These are phyloP conservation scores for Galerucella calmariensis DNA, from an alignment of 2,888 invertebrate species.

Conservation along the genomic window DNA sequence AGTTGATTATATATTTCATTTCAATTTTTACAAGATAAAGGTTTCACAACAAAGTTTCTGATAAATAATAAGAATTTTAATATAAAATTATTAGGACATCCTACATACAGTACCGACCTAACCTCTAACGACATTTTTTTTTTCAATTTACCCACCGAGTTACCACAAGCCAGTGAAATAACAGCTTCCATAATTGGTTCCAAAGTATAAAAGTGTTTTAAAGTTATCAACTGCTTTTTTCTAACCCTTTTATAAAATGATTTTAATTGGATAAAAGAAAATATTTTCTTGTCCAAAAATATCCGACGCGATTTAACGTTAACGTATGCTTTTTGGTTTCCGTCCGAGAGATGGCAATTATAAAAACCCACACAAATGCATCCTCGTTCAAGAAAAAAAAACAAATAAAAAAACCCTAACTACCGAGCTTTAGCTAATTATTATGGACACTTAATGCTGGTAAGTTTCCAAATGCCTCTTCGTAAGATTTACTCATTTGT, in stretches of 20 bases:
- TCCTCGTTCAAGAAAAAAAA: background rate
- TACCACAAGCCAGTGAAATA: too few relatives aligned
- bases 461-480: slow-evolving; percentile 40
- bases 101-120: too few relatives aligned
- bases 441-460: slow-evolving; percentile 40
- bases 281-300: background rate
- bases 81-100: too few relatives aligned
- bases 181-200: too few relatives aligned
- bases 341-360: slow-evolving; percentile 9
- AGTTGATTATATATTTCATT: background rate
- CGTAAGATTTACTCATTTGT: slow-evolving; percentile 37
- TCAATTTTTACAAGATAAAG: background rate
- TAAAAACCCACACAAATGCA: slow-evolving; percentile 16
- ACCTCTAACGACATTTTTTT: too few relatives aligned
- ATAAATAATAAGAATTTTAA: too few relatives aligned
- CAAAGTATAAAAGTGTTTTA: too few relatives aligned
- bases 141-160: too few relatives aligned
- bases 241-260: background rate
- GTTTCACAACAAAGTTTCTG: too few relatives aligned
- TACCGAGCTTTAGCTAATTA: slow-evolving; percentile 26
- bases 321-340: slow-evolving; percentile 7
- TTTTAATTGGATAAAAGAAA: background rate
- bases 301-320: background rate
- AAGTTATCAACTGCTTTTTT: too few relatives aligned
- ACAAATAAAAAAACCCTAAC: slow-evolving; percentile 21